Conservation (phyloP, 2,888 invertebrate genomes). For the Coronaproctus castanopsis region DNA sequence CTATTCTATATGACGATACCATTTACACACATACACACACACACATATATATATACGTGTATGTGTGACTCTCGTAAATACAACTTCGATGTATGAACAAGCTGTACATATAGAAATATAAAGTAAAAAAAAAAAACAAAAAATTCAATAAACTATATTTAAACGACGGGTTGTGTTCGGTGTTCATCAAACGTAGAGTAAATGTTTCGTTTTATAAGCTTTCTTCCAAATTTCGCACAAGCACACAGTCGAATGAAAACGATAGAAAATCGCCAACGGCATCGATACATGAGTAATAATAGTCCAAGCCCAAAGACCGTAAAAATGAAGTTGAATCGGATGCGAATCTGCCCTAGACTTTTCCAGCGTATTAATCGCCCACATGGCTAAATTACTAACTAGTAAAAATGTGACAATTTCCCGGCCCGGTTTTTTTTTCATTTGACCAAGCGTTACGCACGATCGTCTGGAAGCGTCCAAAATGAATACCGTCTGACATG, state of each 20-base stretch:
- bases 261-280: constrained; percentile 78
- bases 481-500: constrained; percentile 76
- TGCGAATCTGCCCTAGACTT: constrained; percentile 78
- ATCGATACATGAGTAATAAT: constrained; percentile 86
- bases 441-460: constrained; percentile 32
- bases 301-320: constrained; percentile 86
- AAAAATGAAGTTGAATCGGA: constrained; percentile 77
- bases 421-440: constrained; percentile 69
- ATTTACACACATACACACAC: too few species aligned
- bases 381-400: constrained; percentile 78
- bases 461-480: constrained; percentile 64
- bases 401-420: constrained; percentile 82
- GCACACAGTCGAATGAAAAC: constrained; percentile 88
- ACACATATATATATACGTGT: too few species aligned
- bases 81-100: too few species aligned
- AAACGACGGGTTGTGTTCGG: too few species aligned
- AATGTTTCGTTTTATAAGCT: constrained; percentile 70
- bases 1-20: too few species aligned
- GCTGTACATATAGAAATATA: too few species aligned
- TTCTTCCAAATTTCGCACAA: constrained; percentile 91
- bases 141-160: too few species aligned
- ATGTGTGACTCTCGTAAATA: too few species aligned
- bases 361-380: constrained; percentile 82
- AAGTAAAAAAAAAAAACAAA: too few species aligned
- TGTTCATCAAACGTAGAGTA: background rate